Evolutionary conservation across 2,113 vertebrate species (phyloP), one percentile per base, ranked within the genome.

Genomic region (Tympanuchus pallidicinctus): DNA sequence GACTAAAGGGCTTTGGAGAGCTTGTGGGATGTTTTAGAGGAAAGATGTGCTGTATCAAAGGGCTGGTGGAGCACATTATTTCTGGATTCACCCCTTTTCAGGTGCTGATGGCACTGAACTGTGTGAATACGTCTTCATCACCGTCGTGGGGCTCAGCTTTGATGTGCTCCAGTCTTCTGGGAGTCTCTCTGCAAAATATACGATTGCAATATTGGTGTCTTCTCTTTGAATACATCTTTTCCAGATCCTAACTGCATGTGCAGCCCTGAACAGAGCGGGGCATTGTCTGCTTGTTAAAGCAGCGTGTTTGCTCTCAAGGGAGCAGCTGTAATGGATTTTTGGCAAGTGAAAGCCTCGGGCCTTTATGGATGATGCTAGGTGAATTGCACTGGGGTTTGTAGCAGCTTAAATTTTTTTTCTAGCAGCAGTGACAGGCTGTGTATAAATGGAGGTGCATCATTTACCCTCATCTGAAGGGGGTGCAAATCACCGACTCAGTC

Each of bases 371-470:
- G 88, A 63, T 83, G 78, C 72, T 69, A 48, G 80, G 88, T 95
- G 88, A 96, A 91, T 88, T 90, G 91, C 10, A 3, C 56, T 85
- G 90, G 78, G 72, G 45, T 91, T 94, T 96, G 93, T 84, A 94
- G 92, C 78, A 91, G 66, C 78, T 90, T 84, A 48, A n/a, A 85
- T 60, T 63, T 10, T 28, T 81, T 52, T 4, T 10, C 52, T 75
- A 74, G 80, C 91, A 90, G 82, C 71, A 66, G 60, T 86, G 89
- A 86, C 82, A 93, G 72, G 82, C 82, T 92, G 77, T 72, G 60
- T 89, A 24, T 88, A 93, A 91, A 91, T 82, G 56, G 61, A 88
- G 56, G 56, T 70, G 38, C 86, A 76, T 92, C 36, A 56, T 95
- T 95, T 95, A 88, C 91, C 74, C 75, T 93, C 59, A 78, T 92